These are phyloP conservation scores for Lottia scabra DNA, from an alignment of 2,888 invertebrate genomes.

Conservation along the genomic window DNA sequence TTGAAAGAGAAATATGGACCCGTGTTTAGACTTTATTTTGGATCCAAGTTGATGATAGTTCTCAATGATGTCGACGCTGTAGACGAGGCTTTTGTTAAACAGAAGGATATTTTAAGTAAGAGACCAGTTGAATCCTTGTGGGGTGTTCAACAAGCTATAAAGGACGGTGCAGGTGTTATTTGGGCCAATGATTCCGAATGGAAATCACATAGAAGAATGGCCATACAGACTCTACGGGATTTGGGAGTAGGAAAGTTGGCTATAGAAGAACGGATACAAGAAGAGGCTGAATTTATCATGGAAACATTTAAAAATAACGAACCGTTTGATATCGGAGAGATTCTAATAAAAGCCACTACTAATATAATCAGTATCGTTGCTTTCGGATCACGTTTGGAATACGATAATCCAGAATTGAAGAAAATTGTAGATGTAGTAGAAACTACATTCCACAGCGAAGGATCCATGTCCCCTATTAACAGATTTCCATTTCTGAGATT, in stretches of 20 bases:
- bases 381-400: conserved; percentile 54
- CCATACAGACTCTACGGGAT: conserved; percentile 45
- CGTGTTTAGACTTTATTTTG: not conserved
- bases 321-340: conserved; percentile 36
- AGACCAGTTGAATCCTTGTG: not conserved
- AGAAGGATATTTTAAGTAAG: not conserved
- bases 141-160: not conserved
- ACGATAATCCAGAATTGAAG: conserved; percentile 38
- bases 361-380: conserved; percentile 56
- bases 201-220: conserved; percentile 45
- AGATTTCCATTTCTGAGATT: conserved; percentile 46
- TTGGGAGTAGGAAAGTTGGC: conserved; percentile 51
- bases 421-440: conserved; percentile 45
- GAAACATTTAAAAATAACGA: conserved; percentile 29
- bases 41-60: not conserved
- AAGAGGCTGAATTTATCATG: conserved; percentile 39
- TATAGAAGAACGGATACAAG: conserved; percentile 44
- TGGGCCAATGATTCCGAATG: conserved; percentile 46
- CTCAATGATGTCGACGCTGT: not conserved
- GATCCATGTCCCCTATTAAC: conserved; percentile 46
- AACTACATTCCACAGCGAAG: conserved; percentile 41
- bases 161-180: conserved; percentile 35
- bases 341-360: conserved; percentile 43
- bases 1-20: not conserved
- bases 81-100: not conserved